A percentile compares a stretch with the other conserved stretches of the same genome.
Evolutionary conservation across 2,113 vertebrate species (phyloP).

Genomic region (Electrona antarctica): DNA sequence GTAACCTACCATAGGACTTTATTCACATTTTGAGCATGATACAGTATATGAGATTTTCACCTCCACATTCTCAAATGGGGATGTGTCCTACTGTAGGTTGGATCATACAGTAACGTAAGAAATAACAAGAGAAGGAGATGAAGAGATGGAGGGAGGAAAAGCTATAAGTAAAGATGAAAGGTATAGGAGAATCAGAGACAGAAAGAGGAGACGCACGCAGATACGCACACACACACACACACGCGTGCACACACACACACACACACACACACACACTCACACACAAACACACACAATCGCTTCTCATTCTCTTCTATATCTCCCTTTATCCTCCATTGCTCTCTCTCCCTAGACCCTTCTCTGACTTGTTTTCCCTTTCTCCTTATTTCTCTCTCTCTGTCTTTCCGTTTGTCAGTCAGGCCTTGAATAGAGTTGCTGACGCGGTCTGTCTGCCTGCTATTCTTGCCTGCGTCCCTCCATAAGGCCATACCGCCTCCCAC

Average conservation of each 20-base stretch:
- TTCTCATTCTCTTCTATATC: neutral
- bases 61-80: too few species aligned
- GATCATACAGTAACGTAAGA: too few species aligned
- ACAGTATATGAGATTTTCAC: too few species aligned
- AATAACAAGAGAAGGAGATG: too few species aligned
- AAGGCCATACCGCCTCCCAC: neutral
- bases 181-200: too few species aligned
- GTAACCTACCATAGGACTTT: too few species aligned
- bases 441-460: constrained; percentile 37
- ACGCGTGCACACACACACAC: neutral
- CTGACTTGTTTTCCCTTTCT: neutral
- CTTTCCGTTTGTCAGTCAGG: constrained; percentile 17
- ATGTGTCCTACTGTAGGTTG: too few species aligned
- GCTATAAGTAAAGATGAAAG: too few species aligned
- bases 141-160: too few species aligned
- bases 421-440: constrained; percentile 39
- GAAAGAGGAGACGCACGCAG: too few species aligned
- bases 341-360: neutral
- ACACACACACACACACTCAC: neutral
- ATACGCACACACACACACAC: too few species aligned
- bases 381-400: neutral
- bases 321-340: neutral
- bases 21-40: too few species aligned
- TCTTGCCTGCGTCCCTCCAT: constrained; percentile 11
- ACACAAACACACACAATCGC: neutral